Evolutionary conservation across 2,113 vertebrate species (phyloP).

Genomic region (Bos javanicus): DNA sequence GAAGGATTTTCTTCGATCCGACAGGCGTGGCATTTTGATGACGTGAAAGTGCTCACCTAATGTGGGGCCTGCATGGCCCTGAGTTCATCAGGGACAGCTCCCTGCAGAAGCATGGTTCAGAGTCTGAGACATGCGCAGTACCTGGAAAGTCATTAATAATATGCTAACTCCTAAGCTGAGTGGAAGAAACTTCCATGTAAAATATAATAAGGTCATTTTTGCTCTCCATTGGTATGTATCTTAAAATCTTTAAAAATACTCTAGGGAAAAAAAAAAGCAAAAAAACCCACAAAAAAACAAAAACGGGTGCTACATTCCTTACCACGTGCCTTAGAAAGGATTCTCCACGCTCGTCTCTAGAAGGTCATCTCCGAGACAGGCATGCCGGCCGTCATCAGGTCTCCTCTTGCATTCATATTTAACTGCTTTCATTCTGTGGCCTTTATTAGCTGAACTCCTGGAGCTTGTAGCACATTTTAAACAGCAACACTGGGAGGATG

Average conservation of each 20-base stretch:
- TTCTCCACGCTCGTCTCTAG: slow-evolving; percentile 74
- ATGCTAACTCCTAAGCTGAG: neutral
- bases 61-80: rapidly evolving
- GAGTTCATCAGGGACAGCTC: neutral
- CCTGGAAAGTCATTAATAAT: neutral
- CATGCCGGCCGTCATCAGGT: slow-evolving; percentile 82
- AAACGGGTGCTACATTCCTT: slow-evolving; percentile 59
- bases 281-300: neutral
- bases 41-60: rapidly evolving
- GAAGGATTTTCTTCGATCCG: neutral
- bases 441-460: slow-evolving; percentile 91
- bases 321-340: slow-evolving; percentile 77
- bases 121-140: neutral
- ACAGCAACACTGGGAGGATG: slow-evolving; percentile 91
- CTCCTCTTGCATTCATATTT: slow-evolving; percentile 89
- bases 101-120: no score
- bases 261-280: neutral
- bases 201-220: slow-evolving; percentile 63
- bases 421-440: slow-evolving; percentile 85
- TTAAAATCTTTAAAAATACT: slow-evolving; percentile 67
- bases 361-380: slow-evolving; percentile 82
- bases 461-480: slow-evolving; percentile 90
- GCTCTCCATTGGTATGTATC: slow-evolving; percentile 67
- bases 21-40: neutral
- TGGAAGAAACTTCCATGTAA: slow-evolving; percentile 59